A percentile compares a stretch with the other conserved stretches of the same genome.
Evolutionary conservation across 2,113 vertebrate genomes (phyloP).

Genomic region (Menura novaehollandiae): DNA sequence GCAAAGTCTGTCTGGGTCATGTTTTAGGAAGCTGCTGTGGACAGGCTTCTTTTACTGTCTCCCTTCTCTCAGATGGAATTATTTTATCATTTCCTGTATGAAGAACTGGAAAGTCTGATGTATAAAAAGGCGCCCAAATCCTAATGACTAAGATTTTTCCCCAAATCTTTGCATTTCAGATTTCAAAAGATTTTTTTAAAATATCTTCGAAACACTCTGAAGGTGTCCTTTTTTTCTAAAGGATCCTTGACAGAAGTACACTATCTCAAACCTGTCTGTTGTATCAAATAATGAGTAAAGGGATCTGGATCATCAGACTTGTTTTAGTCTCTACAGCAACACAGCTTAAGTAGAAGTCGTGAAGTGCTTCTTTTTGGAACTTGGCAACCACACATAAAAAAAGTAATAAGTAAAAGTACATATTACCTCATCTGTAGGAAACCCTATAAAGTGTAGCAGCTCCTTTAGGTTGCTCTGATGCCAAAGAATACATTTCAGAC

Average conservation of each 20-base stretch:
- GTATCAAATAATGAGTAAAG: slow-evolving; percentile 10
- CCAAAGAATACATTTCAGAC: slow-evolving; percentile 26
- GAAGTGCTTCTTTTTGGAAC: neutral
- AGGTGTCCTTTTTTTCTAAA: neutral
- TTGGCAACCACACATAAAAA: neutral
- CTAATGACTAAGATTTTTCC: neutral
- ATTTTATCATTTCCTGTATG: neutral
- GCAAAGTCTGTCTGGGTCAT: neutral
- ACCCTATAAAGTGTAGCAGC: neutral
- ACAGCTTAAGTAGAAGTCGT: neutral
- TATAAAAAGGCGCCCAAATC: neutral
- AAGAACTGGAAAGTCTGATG: slow-evolving; percentile 1
- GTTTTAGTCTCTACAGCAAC: neutral
- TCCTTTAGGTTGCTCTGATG: slow-evolving; percentile 4
- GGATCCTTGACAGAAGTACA: neutral
- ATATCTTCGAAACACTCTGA: neutral
- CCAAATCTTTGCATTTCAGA: slow-evolving; percentile 17
- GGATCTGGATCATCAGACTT: neutral
- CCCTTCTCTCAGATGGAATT: neutral
- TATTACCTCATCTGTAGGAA: slow-evolving; percentile 45
- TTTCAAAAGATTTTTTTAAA: neutral
- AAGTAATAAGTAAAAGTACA: neutral
- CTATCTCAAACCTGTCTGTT: neutral
- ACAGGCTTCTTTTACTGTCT: neutral
- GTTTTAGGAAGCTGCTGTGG: neutral